Conservation (phyloP, 1,140 invertebrate genomes). For the Pygmarrhopalites habei region DNA sequence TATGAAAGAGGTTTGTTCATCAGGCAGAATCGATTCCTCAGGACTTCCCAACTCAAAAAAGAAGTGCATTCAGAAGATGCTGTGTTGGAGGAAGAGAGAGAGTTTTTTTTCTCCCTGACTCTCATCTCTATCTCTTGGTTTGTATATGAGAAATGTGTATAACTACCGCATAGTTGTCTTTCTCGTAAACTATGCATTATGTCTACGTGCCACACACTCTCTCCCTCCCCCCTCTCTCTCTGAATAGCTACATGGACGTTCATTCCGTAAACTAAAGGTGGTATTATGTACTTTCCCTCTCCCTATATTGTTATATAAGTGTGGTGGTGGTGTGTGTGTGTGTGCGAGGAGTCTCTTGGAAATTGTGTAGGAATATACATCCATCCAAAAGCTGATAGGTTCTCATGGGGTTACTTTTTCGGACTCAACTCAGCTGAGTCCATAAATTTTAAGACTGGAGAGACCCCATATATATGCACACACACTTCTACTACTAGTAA, state of each 20-base stretch:
- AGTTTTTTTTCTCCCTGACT: background rate
- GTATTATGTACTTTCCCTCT: too few relatives aligned
- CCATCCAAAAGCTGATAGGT: conserved; percentile 7
- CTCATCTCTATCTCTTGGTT: background rate
- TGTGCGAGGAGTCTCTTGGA: background rate
- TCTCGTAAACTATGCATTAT: too few relatives aligned
- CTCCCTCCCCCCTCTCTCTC: background rate
- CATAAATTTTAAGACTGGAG: conserved; percentile 17
- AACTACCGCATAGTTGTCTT: too few relatives aligned
- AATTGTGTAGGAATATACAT: background rate
- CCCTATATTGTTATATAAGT: too few relatives aligned
- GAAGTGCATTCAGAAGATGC: conserved; percentile 4
- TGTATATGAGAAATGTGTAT: background rate
- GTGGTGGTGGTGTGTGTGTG: background rate
- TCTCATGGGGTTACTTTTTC: conserved; percentile 19
- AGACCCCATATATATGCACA: too few relatives aligned
- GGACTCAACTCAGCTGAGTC: conserved; percentile 12
- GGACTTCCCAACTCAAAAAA: conserved; percentile 7
- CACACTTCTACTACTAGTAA: too few relatives aligned
- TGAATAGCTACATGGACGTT: background rate
- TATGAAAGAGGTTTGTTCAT: conserved; percentile 7
- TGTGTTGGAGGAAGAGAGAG: background rate
- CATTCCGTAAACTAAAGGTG: too few relatives aligned
- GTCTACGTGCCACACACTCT: too few relatives aligned
- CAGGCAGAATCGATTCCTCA: conserved; percentile 7